Percentiles rank a stretch among this genome's conserved stretches.
Conservation (phyloP, 2,797 vertebrate genomes). For the Mormyrus proboscirostris region DNA sequence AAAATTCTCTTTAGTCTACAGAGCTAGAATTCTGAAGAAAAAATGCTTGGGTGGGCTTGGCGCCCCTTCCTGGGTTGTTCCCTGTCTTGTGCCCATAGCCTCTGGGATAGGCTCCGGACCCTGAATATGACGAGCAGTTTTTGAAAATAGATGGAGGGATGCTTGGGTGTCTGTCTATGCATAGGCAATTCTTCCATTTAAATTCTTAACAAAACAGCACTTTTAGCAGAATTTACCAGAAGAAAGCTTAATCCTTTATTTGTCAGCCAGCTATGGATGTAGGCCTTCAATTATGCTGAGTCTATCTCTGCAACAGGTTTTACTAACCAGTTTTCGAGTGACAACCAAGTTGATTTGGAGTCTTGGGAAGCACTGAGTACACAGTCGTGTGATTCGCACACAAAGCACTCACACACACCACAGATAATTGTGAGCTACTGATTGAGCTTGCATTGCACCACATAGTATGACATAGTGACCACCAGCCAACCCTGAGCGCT, state of each 20-base stretch:
- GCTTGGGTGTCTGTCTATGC: background rate
- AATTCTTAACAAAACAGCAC: background rate
- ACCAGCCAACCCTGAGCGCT: background rate
- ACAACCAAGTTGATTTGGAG: background rate
- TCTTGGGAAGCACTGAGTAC: background rate
- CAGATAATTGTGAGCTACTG: background rate
- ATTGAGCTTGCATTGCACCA: background rate
- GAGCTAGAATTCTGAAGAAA: conserved; percentile 4
- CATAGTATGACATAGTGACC: background rate
- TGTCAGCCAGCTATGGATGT: background rate
- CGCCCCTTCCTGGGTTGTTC: background rate
- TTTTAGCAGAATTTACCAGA: background rate
- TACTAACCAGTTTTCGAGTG: background rate
- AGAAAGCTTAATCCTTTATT: background rate
- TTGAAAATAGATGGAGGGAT: background rate
- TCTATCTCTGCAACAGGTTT: background rate
- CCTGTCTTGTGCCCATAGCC: background rate
- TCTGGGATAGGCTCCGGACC: background rate
- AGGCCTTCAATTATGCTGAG: background rate
- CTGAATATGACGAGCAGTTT: background rate
- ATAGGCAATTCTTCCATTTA: background rate
- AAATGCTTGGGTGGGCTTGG: background rate
- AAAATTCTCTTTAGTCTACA: background rate
- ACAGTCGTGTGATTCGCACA: background rate
- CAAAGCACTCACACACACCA: background rate